Percentiles rank a stretch among this genome's conserved stretches.
phyloP scores from a whole-genome alignment of 92 coral and sea anemone species.

The Plumapathes pennacea region DNA sequence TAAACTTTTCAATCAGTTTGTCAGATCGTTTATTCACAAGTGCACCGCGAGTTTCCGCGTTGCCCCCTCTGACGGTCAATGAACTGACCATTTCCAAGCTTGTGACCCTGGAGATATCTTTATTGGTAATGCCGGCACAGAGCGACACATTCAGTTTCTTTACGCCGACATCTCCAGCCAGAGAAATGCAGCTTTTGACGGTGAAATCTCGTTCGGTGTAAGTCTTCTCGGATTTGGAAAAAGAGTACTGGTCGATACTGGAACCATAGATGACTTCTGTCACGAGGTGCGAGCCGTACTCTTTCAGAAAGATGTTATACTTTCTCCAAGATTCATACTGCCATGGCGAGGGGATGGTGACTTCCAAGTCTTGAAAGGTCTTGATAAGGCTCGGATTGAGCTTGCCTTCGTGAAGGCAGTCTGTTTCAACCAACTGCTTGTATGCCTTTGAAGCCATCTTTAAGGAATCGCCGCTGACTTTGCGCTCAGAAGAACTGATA shows the following conservation, averaged over 20 bases:
- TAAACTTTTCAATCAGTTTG: slow-evolving; percentile 14
- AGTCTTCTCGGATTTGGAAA: slow-evolving; percentile 2
- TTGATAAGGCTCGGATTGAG: neutral
- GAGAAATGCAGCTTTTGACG: slow-evolving; percentile 14
- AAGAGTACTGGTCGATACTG: slow-evolving; percentile 19
- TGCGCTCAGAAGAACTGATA: neutral
- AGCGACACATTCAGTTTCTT: neutral
- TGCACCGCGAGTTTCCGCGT: slow-evolving; percentile 19
- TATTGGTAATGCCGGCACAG: slow-evolving; percentile 11
- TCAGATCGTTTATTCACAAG: slow-evolving; percentile 13
- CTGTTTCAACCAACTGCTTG: slow-evolving; percentile 1
- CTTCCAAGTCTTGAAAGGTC: slow-evolving; percentile 5
- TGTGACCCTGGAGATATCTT: neutral
- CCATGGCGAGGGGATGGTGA: slow-evolving; percentile 13
- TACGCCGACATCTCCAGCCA: slow-evolving; percentile 6
- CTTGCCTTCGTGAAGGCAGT: slow-evolving; percentile 5
- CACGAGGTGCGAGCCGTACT: slow-evolving; percentile 26
- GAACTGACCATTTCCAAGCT: slow-evolving; percentile 9
- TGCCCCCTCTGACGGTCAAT: slow-evolving; percentile 35
- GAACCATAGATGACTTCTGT: slow-evolving; percentile 1
- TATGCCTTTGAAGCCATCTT: neutral
- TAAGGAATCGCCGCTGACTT: slow-evolving; percentile 29
- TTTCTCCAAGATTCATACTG: slow-evolving; percentile 16
- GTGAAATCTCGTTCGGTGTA: slow-evolving; percentile 24
- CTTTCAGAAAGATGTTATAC: slow-evolving; percentile 16